Conservation (phyloP, 2,113 vertebrate genomes). For the Arizona elegans region DNA sequence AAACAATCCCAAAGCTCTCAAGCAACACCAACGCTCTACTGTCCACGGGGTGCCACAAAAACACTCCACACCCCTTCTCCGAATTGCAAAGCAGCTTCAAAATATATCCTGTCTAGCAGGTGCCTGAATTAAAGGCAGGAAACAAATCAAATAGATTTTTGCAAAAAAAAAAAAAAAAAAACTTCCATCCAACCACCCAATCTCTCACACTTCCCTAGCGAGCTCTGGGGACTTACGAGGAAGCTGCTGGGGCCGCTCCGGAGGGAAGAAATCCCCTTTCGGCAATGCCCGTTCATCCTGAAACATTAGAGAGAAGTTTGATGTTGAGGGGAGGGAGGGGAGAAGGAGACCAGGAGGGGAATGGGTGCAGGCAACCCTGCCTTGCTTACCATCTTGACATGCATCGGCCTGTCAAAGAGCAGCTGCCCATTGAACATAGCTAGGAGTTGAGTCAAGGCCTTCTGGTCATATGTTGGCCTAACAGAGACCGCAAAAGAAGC, state of each 20-base stretch:
- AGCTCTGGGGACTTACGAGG: conserved; percentile 81
- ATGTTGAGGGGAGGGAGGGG: not conserved
- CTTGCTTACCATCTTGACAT: conserved; percentile 91
- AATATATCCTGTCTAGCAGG: not conserved
- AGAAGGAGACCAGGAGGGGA: not conserved
- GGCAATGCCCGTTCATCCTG: conserved; percentile 95
- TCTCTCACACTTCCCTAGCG: not conserved
- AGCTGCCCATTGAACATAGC: conserved; percentile 97
- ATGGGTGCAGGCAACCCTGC: accelerated
- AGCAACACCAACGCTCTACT: not conserved
- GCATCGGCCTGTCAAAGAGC: conserved; percentile 95
- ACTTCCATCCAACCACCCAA: not conserved
- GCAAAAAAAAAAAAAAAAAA: not conserved
- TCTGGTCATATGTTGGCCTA: accelerated
- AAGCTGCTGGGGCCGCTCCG: conserved; percentile 86
- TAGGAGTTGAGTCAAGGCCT: conserved; percentile 75
- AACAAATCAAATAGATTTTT: not conserved
- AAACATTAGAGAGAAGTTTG: conserved; percentile 12
- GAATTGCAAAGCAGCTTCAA: not conserved
- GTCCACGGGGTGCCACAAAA: not conserved
- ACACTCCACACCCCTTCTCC: not conserved
- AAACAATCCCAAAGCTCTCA: not conserved
- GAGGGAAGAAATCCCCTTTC: conserved; percentile 90
- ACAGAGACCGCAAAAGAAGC: not conserved
- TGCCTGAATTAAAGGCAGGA: not conserved